Base-by-base conservation (phyloP, 2,797 vertebrate genomes). In the Sebastiscus albofasciatus region DNA sequence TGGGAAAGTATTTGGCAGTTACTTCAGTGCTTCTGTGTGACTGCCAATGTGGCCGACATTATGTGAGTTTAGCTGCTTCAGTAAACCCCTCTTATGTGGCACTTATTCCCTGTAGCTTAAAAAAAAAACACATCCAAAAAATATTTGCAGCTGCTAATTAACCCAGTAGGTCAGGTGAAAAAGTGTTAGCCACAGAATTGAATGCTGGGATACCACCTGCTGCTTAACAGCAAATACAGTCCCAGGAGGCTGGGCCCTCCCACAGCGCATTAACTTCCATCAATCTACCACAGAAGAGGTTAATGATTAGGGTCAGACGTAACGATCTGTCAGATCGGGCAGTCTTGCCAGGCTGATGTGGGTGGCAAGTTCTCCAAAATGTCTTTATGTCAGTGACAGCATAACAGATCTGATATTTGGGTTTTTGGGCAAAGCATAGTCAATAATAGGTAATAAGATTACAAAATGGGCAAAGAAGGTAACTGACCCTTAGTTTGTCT, bases 131-230 rank as follows among this genome's bases (percentile, higher is more conserved):
- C 59, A 61, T 13, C 61, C 54, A 52, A 82, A 64, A 81, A 64
- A 79, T 71, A 80, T 82, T 78, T 79, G 68, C 79, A 56, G 54
- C 34, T 82, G 66, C 60, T 89, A 75, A 88, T 85, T 82, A 85
- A 80, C 68, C 88, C 70, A 65, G 76, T 31, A 52, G 67, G 76
- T 88, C 84, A 88, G n/a, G 61, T 74, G 83, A 80, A 86, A 84
- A 80, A 42, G 52, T 69, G 74, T 76, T 74, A 20, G 67, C 60
- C 9, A 31, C 10, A 72, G 42, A 84, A 74, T 33, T 82, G 61
- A 74, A 81, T 77, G 49, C 60, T 61, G 69, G 73, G 72, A 81
- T 74, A 77, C 83, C 81, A 75, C 87, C 79, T 87, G 81, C 79
- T 81, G 75, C 67, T 82, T 77, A 84, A 86, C 83, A 82, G 74